These are phyloP conservation scores for Oceanodroma tethys DNA, from an alignment of 2,113 vertebrate genomes.

Conservation along the genomic window DNA sequence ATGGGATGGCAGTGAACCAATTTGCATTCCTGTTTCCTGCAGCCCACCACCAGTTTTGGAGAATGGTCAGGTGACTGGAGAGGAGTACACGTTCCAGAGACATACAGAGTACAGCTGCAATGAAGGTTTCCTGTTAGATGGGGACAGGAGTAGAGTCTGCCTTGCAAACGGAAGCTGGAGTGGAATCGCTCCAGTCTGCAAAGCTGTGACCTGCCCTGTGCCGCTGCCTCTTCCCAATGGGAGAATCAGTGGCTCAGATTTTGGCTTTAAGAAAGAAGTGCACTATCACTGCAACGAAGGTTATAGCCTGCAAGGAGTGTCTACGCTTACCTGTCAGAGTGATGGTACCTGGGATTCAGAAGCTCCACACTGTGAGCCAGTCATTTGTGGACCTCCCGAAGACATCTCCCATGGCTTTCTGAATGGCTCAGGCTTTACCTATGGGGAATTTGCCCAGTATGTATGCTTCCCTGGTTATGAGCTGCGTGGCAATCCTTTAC, in stretches of 20 bases:
- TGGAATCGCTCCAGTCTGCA: constrained; percentile 75
- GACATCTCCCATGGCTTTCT: constrained; percentile 88
- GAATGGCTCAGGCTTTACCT: constrained; percentile 86
- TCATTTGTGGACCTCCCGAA: constrained; percentile 86
- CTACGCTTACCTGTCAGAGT: constrained; percentile 76
- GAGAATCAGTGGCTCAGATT: constrained; percentile 75
- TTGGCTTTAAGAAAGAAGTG: constrained; percentile 77
- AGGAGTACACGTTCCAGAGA: constrained; percentile 77
- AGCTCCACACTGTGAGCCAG: constrained; percentile 79
- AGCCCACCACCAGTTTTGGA: constrained; percentile 72
- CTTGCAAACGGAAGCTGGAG: constrained; percentile 89
- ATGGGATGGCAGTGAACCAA: constrained; percentile 84
- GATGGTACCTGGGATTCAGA: constrained; percentile 86
- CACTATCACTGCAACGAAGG: constrained; percentile 84
- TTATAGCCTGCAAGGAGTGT: constrained; percentile 76
- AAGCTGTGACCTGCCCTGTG: constrained; percentile 75
- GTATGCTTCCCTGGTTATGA: constrained; percentile 89
- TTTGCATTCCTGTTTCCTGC: constrained; percentile 84
- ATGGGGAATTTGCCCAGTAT: constrained; percentile 82
- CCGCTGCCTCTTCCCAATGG: constrained; percentile 75
- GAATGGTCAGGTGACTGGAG: constrained; percentile 77
- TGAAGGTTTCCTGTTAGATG: constrained; percentile 82
- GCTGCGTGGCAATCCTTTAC: constrained; percentile 77
- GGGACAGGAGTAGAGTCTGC: constrained; percentile 78
- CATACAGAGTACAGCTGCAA: constrained; percentile 79